Evolutionary conservation across 2,113 vertebrate species (phyloP), one percentile per base, ranked within the genome.

Genomic region (Eretmochelys imbricata): DNA sequence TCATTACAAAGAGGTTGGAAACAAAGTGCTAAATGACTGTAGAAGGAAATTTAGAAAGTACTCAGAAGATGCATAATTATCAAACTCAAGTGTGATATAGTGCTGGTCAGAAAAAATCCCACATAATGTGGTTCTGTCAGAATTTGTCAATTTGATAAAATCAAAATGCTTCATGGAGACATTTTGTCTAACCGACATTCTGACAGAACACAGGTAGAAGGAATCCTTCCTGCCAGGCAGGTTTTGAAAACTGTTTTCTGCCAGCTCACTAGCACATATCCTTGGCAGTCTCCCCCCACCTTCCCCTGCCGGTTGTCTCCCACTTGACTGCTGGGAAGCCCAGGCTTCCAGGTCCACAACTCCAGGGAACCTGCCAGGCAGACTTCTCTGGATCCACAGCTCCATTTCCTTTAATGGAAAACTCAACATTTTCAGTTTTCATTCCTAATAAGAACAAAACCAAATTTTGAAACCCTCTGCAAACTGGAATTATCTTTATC

Each of bases 21-120:
- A 87, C 2, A 85, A 83, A 51, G 1, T 69, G 65, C 1, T 24
- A 93, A 85, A 38, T 46, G 1, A 11, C 19, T 17, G 38, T 5
- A 27, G 5, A 20, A 11, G 12, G 16, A 29, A 59, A 0, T 0
- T 11, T 10, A 2, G n/a, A 12, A 59, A 3, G 35, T 84, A 82
- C 9, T 27, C 29, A 79, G 84, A 6, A 20, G 20, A 72, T 5
- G 79, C 11, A 22, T 35, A 29, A 80, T 84, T 86, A 80, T 65
- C 75, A 38, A 89, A 85, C 20, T 88, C 54, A 84, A 9, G 84
- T 82, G 57, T 14, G 55, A 1, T 5, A 42, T 49, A 81, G 46
- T 31, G 12, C 3, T n/a, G 62, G 0, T 6, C 85, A 1, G 48
- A 72, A 24, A 62, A 54, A 1, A 3, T 62, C 16, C 11, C 31